These are phyloP conservation scores for Eutolmus rufibarbis DNA, from an alignment of 2,888 invertebrate genomes.

Conservation along the genomic window DNA sequence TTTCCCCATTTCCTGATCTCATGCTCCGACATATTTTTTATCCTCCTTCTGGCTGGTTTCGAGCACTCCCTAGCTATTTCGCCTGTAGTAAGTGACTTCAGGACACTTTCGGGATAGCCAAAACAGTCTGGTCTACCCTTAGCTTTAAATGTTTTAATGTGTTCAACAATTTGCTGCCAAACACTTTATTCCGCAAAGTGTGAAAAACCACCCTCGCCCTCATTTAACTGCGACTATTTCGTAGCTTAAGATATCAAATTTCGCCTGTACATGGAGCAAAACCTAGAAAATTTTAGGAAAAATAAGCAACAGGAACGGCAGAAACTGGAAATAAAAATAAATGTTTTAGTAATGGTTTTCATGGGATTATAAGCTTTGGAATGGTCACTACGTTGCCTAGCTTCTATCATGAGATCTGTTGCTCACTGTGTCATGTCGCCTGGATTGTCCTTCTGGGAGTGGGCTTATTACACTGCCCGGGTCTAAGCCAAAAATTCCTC, in stretches of 20 bases:
- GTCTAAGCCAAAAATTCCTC: background rate
- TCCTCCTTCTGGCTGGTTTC: background rate
- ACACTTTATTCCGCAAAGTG: background rate
- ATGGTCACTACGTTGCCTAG: background rate
- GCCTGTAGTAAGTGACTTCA: background rate
- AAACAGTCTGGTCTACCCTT: background rate
- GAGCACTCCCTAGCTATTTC: background rate
- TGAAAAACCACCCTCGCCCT: background rate
- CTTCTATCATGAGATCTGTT: background rate
- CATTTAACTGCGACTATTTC: background rate
- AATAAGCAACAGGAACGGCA: background rate
- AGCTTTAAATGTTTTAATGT: background rate
- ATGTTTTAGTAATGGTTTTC: slow-evolving; percentile 2
- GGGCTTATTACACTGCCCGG: background rate
- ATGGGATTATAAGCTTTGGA: background rate
- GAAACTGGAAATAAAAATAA: background rate
- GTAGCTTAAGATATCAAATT: background rate
- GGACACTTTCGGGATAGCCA: background rate
- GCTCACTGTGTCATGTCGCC: background rate
- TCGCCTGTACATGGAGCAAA: background rate
- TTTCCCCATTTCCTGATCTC: background rate
- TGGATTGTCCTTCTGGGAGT: background rate
- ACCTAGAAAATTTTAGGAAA: background rate
- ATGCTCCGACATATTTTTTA: background rate
- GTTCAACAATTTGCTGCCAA: background rate